Evolutionary conservation across 2,113 vertebrate species (phyloP), one percentile per base, ranked within the genome.

Genomic region (Dicaeum eximium): DNA sequence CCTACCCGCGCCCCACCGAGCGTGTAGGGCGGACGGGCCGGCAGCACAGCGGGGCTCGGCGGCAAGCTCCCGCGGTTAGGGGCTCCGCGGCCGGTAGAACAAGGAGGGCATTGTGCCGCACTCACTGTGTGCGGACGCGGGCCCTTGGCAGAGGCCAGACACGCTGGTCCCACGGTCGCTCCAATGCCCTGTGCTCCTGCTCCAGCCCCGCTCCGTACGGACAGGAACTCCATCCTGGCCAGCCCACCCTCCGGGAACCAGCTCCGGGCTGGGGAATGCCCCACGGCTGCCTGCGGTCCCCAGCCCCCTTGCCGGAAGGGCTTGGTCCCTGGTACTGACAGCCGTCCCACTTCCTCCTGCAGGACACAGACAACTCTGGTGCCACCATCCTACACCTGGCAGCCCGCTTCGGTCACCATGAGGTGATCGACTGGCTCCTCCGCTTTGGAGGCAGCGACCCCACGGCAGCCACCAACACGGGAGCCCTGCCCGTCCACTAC

Each of bases 351-450:
- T 93, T 93, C 79, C 58, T 92, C 91, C 47, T 9, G 9, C 97
- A 99, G 99, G 98, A 98, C 93, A 98, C 97, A 94, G 99, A 99
- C 97, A 98, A 98, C 95, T 99, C 99, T 12, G 99, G 99, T 86
- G 99, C 99, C 97, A 99, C 99, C 12, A 96, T 99, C 94, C 98
- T 99, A 67, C 99, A 99, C 95, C 98, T 99, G 44, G 98, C 99
- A n/a, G 98, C 99, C 84, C 99, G 99, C 73, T 99, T 99, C 53
- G 99, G 99, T 96, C 99, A 99, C 97, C 98, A 99, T 1, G 98
- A 99, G 88, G 96, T 99, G 97, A 99, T 98, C 1, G 98, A 98
- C 27, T 99, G 99, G 99, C 98, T 99, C 78, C 97, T 99, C 92
- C 98, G 98, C 81, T 98, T 98, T 3, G 98, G 98, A 5, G 98